Evolutionary conservation across 2,797 vertebrate species (phyloP), one percentile per base, ranked within the genome.

Genomic region (Molothrus ater): DNA sequence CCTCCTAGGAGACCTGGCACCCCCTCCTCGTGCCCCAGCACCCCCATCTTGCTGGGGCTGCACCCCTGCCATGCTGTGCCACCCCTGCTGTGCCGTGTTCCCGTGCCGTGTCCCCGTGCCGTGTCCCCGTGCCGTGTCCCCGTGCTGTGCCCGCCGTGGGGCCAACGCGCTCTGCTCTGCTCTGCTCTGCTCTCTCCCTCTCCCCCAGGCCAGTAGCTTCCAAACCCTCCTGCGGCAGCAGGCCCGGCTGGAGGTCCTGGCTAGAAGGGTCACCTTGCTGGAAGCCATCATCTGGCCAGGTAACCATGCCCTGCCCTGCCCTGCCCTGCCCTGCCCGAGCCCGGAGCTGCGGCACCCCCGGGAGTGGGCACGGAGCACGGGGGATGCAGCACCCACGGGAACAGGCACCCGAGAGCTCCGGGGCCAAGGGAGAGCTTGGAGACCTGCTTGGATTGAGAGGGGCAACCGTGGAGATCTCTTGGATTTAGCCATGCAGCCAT

Each of bases 271-370:
- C 98, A 99, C 99, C 98, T 98, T 99, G 98, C 98, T 99, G 99
- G 99, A 99, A 98, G 99, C 99, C 98, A 99, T 99, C 99, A 99
- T 99, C 98, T 99, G 99, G 99, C 99, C 99, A 99, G 99, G 99
- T 99, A 99, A 99, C 80, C 31, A 29, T 19, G 51, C 51, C 51
- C 51, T 18, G 48, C 57, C 68, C 29, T 4, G 29, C 26, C 59
- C 48, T 1, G 12, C 26, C 60, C 43, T 2, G 9, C 25, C 80
- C 65, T 1, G 57, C 89, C 24, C 5, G 31, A 82, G 86, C 92
- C 38, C 8, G 73, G 42, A 4, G 26, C 7, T 2, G 2, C 2
- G 29, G 53, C 66, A 42, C 31, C 87, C 43, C 36, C 1, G 17
- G 61, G 61, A 70, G 56, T 1, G 2, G 71, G 71, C 32, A 7